These are phyloP conservation scores for Ptilonorhynchus violaceus DNA, from an alignment of 2,113 vertebrate genomes.

Conservation along the genomic window DNA sequence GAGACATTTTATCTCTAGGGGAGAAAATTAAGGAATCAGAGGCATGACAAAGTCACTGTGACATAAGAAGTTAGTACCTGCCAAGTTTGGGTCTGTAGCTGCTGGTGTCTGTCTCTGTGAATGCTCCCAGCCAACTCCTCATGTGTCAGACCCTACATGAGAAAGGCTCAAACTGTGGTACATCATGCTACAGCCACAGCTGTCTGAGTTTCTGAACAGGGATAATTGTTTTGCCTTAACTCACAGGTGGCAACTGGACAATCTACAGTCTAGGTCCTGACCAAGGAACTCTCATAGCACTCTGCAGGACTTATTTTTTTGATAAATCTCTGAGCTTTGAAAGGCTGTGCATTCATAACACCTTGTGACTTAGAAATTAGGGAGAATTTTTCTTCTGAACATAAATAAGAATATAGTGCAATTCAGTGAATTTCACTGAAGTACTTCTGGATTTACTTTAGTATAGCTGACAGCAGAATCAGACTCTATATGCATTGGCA, in stretches of 20 bases:
- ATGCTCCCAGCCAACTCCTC: not conserved
- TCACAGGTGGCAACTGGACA: conserved; percentile 1
- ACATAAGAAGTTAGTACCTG: not conserved
- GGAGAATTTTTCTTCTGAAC: conserved; percentile 10
- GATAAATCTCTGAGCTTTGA: conserved; percentile 24
- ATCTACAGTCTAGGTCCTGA: not conserved
- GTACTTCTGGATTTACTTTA: conserved; percentile 35
- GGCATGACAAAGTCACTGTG: not conserved
- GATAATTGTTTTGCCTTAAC: not conserved
- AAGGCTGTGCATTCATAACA: not conserved
- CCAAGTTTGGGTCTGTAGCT: not conserved
- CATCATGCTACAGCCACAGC: not conserved
- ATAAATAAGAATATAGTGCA: not conserved
- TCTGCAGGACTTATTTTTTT: not conserved
- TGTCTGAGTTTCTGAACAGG: not conserved
- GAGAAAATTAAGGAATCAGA: not conserved
- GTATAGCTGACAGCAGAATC: conserved; percentile 37
- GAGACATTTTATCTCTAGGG: not conserved
- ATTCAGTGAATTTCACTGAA: conserved; percentile 33
- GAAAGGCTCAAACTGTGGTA: not conserved
- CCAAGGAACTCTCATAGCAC: not conserved
- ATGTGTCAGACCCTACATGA: not conserved
- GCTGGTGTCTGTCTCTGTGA: not conserved
- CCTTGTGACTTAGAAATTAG: conserved; percentile 3
- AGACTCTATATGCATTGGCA: conserved; percentile 33